A percentile compares a stretch with the other conserved stretches of the same genome.
Evolutionary conservation across 2,888 invertebrate species (phyloP).

Genomic region (Agrotis puta): DNA sequence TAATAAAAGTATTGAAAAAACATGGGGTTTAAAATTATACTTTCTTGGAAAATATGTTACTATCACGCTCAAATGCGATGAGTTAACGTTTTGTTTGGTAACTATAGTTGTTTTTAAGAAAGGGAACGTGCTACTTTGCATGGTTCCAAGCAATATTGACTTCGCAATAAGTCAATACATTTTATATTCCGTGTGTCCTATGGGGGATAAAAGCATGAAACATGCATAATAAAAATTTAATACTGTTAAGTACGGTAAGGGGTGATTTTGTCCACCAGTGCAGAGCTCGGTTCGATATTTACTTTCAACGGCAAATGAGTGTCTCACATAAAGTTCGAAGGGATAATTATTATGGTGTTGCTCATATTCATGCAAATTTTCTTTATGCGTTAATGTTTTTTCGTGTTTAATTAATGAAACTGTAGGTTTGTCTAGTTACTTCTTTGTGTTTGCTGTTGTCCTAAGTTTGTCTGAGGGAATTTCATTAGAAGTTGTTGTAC

Average conservation of each 20-base stretch:
- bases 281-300: constrained; percentile 60
- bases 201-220: constrained; percentile 28
- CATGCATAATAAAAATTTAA: constrained; percentile 44
- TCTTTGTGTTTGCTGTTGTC: background rate
- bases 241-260: constrained; percentile 45
- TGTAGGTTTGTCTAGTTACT: background rate
- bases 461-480: background rate
- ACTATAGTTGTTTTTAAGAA: constrained; percentile 3
- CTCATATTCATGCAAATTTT: constrained; percentile 70
- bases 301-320: constrained; percentile 71
- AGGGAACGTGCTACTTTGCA: constrained; percentile 15
- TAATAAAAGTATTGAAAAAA: constrained; percentile 35
- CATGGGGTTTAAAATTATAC: constrained; percentile 12
- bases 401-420: constrained; percentile 11
- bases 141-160: constrained; percentile 22
- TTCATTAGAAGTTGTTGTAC: background rate
- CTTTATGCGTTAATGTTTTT: constrained; percentile 44
- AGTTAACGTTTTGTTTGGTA: constrained; percentile 11
- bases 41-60: constrained; percentile 31
- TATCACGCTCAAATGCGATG: constrained; percentile 28
- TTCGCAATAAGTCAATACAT: constrained; percentile 38
- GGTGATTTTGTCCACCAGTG: constrained; percentile 58
- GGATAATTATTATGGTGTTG: constrained; percentile 73
- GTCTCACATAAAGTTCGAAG: constrained; percentile 76
- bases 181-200: constrained; percentile 40